Conservation (phyloP, 2,888 invertebrate species). For the Epinotia ramella region DNA sequence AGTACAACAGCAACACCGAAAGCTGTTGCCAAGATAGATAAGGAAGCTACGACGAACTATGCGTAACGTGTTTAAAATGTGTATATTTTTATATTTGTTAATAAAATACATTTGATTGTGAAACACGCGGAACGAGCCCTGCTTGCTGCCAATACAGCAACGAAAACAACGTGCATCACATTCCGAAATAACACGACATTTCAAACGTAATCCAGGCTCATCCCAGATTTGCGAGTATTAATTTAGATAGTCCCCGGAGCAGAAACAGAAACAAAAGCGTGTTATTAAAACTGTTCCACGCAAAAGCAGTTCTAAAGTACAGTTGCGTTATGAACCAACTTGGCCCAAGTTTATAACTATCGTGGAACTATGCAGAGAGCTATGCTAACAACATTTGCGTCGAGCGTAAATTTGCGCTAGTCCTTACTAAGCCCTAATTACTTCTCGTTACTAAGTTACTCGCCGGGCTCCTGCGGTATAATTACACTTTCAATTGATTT, state of each 20-base stretch:
- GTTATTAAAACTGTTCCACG: slow-evolving; percentile 43
- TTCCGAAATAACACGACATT: slow-evolving; percentile 39
- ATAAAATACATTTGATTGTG: background rate
- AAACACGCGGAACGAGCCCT: background rate
- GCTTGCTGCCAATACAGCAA: background rate
- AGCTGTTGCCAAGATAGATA: background rate
- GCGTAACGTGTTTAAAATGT: background rate
- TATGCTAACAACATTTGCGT: slow-evolving; percentile 58
- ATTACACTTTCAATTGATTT: slow-evolving; percentile 56
- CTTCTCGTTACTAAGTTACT: slow-evolving; percentile 60
- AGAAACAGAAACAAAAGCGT: slow-evolving; percentile 42
- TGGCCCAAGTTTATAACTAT: slow-evolving; percentile 43
- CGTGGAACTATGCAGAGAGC: slow-evolving; percentile 58
- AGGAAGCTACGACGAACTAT: background rate
- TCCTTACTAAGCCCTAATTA: slow-evolving; percentile 56
- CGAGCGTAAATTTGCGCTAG: slow-evolving; percentile 59
- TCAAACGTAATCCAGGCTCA: slow-evolving; percentile 36
- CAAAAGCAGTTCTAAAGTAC: slow-evolving; percentile 39
- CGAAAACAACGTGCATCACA: slow-evolving; percentile 27
- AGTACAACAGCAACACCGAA: background rate
- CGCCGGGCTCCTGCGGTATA: slow-evolving; percentile 53
- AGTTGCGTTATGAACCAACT: slow-evolving; percentile 41
- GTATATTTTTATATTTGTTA: background rate
- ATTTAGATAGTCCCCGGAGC: slow-evolving; percentile 38
- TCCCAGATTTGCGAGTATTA: slow-evolving; percentile 44